phyloP scores from a whole-genome alignment of 2,888 invertebrate genomes.

The Hemaris fuciformis region DNA sequence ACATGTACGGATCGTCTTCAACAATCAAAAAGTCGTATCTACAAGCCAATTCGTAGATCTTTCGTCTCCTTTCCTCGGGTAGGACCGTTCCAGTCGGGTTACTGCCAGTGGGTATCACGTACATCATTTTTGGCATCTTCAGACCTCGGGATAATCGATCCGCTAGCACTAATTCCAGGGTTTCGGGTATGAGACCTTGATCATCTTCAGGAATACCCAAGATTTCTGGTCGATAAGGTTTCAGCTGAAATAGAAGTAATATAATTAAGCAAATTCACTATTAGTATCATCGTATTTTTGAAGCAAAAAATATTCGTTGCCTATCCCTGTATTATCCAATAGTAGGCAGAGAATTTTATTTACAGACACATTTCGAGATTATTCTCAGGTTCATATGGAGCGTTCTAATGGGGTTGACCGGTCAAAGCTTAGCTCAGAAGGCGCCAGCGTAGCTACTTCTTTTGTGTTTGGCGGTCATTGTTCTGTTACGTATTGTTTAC shows the following conservation, averaged over 20 bases:
- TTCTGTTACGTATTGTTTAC: too few species aligned
- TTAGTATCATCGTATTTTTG: too few species aligned
- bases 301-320: too few species aligned
- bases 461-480: too few species aligned
- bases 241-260: slow-evolving; percentile 77
- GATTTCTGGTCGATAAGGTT: slow-evolving; percentile 84
- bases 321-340: too few species aligned
- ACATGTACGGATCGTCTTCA: slow-evolving; percentile 92
- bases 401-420: too few species aligned
- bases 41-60: slow-evolving; percentile 88
- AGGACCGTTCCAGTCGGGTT: slow-evolving; percentile 89
- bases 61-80: slow-evolving; percentile 83
- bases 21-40: slow-evolving; percentile 88
- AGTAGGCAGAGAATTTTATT: too few species aligned
- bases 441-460: too few species aligned
- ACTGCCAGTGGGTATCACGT: slow-evolving; percentile 88
- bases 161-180: slow-evolving; percentile 80
- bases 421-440: too few species aligned
- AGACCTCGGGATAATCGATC: slow-evolving; percentile 59
- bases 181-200: slow-evolving; percentile 84
- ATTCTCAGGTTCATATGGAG: too few species aligned
- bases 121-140: slow-evolving; percentile 87
- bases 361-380: too few species aligned
- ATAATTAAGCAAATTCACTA: not conserved
- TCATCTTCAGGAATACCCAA: slow-evolving; percentile 86